Conservation (phyloP, 2,888 invertebrate species). For the Shargacucullia verbasci region DNA sequence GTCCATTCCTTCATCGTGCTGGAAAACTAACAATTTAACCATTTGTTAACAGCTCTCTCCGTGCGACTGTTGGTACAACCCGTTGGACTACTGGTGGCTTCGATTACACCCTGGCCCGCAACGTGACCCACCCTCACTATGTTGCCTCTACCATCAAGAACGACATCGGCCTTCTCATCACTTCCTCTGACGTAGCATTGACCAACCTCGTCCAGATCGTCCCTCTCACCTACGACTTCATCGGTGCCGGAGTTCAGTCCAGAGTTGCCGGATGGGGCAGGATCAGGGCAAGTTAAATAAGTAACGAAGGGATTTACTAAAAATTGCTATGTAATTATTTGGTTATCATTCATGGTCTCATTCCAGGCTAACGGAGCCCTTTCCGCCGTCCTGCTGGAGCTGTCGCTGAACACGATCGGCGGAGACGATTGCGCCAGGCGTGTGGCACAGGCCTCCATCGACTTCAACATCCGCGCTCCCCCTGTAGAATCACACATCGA, state of each 20-base stretch:
- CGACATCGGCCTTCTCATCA: constrained; percentile 73
- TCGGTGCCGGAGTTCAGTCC: constrained; percentile 52
- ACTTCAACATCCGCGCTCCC: constrained; percentile 61
- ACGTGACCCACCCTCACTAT: constrained; percentile 75
- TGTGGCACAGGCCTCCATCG: constrained; percentile 45
- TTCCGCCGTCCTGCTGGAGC: constrained; percentile 59
- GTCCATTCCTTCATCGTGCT: no score
- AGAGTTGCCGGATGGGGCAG: constrained; percentile 77
- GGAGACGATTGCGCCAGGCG: constrained; percentile 57
- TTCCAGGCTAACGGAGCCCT: constrained; percentile 61
- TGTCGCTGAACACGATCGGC: constrained; percentile 49
- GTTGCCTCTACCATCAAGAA: constrained; percentile 69
- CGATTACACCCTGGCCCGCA: constrained; percentile 62
- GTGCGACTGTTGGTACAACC: constrained; percentile 73
- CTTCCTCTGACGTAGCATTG: constrained; percentile 46
- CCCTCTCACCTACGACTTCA: constrained; percentile 51
- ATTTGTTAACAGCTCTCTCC: constrained; percentile 64
- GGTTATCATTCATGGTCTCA: background rate
- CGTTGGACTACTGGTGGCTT: constrained; percentile 71
- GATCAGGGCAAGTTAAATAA: constrained; percentile 64
- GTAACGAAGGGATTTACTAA: no score
- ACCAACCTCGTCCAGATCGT: constrained; percentile 50
- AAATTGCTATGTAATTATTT: no score
- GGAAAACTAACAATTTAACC: no score
- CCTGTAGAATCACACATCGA: constrained; percentile 70